These are phyloP conservation scores for Xyrauchen texanus DNA, from an alignment of 2,113 vertebrate genomes.

Conservation along the genomic window DNA sequence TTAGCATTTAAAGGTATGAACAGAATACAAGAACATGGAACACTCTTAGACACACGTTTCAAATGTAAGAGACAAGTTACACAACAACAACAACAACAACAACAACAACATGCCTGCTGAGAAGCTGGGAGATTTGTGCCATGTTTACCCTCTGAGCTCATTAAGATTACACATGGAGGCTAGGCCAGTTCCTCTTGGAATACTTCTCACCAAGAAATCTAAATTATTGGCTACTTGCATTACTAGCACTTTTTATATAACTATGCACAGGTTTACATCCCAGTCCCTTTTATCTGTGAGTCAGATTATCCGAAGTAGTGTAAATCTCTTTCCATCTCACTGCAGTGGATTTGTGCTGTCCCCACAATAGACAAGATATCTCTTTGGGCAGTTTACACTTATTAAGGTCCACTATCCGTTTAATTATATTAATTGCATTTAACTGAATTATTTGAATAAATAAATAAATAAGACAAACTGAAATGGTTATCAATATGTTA, in stretches of 20 bases:
- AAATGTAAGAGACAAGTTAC: constrained; percentile 6
- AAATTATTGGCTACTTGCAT: neutral
- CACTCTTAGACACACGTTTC: neutral
- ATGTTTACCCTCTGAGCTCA: constrained; percentile 19
- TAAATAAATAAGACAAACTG: neutral
- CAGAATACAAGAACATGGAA: neutral
- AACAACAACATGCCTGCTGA: constrained; percentile 16
- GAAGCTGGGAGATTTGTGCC: constrained; percentile 34
- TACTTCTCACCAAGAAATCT: neutral
- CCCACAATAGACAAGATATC: neutral
- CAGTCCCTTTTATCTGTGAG: neutral
- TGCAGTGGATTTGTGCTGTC: too few relatives aligned
- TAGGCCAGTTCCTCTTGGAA: neutral
- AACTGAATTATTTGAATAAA: neutral
- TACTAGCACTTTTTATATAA: neutral
- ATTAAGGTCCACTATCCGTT: neutral
- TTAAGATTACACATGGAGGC: constrained; percentile 30
- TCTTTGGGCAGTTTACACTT: neutral
- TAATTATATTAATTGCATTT: neutral
- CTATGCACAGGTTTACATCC: neutral
- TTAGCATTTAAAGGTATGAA: neutral
- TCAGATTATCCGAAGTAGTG: neutral
- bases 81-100: too few relatives aligned
- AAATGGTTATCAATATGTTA: neutral
- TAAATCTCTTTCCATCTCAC: neutral